Conservation (phyloP, 2,797 vertebrate species). For the Poliocrania exsul region DNA sequence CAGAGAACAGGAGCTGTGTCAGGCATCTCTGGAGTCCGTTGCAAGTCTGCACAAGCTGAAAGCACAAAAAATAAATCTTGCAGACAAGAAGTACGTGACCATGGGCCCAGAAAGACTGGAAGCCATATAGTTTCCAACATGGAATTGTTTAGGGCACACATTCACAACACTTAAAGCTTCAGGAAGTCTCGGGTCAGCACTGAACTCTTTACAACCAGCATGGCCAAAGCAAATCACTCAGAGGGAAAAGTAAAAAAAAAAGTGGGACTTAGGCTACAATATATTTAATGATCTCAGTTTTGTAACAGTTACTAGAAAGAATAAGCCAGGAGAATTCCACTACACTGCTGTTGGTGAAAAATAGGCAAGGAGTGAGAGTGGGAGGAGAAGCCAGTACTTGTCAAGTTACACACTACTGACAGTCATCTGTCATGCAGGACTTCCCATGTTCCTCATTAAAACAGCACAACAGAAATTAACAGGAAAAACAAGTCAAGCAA, state of each 20-base stretch:
- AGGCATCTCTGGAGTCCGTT: not conserved
- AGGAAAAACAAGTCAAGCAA: not conserved
- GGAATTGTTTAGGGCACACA: not conserved
- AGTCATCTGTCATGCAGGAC: not conserved
- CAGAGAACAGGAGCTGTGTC: not conserved
- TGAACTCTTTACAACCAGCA: not conserved
- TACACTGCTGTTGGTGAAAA: not conserved
- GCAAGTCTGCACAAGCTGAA: not conserved
- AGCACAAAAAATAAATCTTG: not conserved
- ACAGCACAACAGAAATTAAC: not conserved
- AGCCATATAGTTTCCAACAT: not conserved
- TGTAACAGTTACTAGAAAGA: not conserved
- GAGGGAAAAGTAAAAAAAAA: not conserved
- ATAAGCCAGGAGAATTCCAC: not conserved
- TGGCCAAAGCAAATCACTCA: not conserved
- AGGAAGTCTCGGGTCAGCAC: not conserved
- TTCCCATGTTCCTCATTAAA: not conserved
- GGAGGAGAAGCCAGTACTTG: not conserved
- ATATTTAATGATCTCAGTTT: not conserved
- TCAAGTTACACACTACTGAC: not conserved
- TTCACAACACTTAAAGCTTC: not conserved
- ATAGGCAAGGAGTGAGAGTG: rapidly evolving
- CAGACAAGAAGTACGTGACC: not conserved
- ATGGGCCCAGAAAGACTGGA: not conserved
- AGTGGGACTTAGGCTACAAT: not conserved